A percentile compares a stretch with the other conserved stretches of the same genome.
Evolutionary conservation across 2,113 vertebrate species (phyloP).

Genomic region (Morone saxatilis): DNA sequence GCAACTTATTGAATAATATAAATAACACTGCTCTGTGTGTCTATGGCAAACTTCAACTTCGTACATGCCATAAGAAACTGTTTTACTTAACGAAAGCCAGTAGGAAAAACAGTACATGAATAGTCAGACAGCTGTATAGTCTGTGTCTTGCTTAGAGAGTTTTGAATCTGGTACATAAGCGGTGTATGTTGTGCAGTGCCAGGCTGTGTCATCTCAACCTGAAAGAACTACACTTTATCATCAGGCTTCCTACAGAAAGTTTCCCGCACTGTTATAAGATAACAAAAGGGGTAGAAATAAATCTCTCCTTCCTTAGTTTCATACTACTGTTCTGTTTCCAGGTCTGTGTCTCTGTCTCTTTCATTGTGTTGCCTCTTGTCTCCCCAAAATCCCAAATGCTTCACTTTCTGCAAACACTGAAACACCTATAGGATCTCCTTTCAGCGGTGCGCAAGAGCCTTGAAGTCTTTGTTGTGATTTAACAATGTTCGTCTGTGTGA

Average conservation of each 20-base stretch:
- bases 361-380: not conserved
- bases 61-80: not conserved
- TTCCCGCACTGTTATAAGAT: not conserved
- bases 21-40: not conserved
- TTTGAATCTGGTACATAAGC: constrained; percentile 12
- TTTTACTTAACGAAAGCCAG: not conserved
- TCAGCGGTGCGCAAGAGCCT: constrained; percentile 28
- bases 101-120: not conserved
- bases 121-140: constrained; percentile 5
- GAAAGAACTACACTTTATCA: constrained; percentile 15
- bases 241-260: constrained; percentile 22
- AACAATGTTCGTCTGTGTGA: constrained; percentile 40
- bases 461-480: constrained; percentile 25
- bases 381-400: constrained; percentile 19
- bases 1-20: not conserved
- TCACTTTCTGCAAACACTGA: constrained; percentile 23
- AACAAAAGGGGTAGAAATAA: not conserved
- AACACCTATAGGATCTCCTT: constrained; percentile 25
- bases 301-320: not conserved
- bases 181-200: constrained; percentile 4
- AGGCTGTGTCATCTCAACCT: constrained; percentile 29
- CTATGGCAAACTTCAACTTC: not conserved
- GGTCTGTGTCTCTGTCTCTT: constrained; percentile 6
- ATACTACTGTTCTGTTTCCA: not conserved
- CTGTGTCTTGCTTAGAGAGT: constrained; percentile 23